Percentiles rank a stretch among this genome's conserved stretches.
phyloP scores from a whole-genome alignment of 2,888 invertebrate genomes.

The Limnephilus auricula region DNA sequence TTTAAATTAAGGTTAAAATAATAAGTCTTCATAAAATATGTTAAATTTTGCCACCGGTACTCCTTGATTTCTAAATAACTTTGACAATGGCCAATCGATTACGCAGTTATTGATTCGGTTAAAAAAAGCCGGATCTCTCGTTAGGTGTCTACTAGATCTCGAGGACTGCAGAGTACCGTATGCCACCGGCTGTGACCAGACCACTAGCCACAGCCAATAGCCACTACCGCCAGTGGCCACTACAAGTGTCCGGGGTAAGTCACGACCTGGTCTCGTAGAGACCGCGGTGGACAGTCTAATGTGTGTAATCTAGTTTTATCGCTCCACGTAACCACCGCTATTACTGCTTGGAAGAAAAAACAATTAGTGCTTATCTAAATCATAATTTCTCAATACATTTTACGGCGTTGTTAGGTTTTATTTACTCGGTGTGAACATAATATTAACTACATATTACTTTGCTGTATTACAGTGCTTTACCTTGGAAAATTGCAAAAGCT shows the following conservation, averaged over 20 bases:
- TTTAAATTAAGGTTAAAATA: neutral
- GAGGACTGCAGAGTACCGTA: slow-evolving; percentile 32
- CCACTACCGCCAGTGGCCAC: slow-evolving; percentile 53
- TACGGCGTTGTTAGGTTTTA: neutral
- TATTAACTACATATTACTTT: neutral
- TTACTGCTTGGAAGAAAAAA: slow-evolving; percentile 49
- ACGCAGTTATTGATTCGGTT: slow-evolving; percentile 28
- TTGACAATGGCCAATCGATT: slow-evolving; percentile 16
- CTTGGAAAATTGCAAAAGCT: neutral
- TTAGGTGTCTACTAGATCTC: neutral
- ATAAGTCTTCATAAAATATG: neutral
- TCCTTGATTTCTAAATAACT: neutral
- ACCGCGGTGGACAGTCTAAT: slow-evolving; percentile 65
- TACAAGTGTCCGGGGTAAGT: slow-evolving; percentile 63
- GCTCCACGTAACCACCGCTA: slow-evolving; percentile 48
- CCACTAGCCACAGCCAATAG: neutral
- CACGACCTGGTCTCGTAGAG: slow-evolving; percentile 64
- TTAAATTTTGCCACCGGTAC: neutral
- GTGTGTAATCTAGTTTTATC: slow-evolving; percentile 62
- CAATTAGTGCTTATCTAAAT: slow-evolving; percentile 52
- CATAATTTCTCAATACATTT: slow-evolving; percentile 47
- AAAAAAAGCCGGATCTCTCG: slow-evolving; percentile 63
- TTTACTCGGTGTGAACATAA: neutral
- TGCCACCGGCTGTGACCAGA: neutral
- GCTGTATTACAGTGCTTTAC: neutral